These are phyloP conservation scores for Mus spicilegus DNA, from an alignment of 2,113 vertebrate species.

Conservation along the genomic window DNA sequence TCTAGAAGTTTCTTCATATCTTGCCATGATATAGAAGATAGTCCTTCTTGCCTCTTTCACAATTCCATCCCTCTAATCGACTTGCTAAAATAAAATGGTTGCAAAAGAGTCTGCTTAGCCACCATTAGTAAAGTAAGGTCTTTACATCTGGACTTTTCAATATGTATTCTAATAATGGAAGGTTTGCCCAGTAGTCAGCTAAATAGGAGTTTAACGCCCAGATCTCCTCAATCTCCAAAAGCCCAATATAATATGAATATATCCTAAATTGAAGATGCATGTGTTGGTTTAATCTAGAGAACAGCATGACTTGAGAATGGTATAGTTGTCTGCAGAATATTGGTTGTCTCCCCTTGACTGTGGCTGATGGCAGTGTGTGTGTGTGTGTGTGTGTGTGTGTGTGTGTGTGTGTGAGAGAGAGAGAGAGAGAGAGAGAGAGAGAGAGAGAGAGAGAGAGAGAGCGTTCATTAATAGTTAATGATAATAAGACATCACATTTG, in stretches of 20 bases:
- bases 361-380: background rate
- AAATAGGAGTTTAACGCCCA: slow-evolving; percentile 30
- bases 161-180: slow-evolving; percentile 14
- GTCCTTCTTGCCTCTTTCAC: background rate
- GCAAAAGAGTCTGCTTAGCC: slow-evolving; percentile 5
- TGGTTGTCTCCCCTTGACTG: background rate
- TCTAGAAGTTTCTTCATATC: slow-evolving; percentile 8
- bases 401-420: background rate
- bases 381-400: background rate
- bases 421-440: too few relatives aligned
- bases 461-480: background rate
- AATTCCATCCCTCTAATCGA: background rate
- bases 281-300: background rate
- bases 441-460: too few relatives aligned
- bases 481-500: background rate
- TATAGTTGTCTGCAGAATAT: background rate
- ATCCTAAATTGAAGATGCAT: background rate
- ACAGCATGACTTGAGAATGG: background rate
- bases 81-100: slow-evolving; percentile 17
- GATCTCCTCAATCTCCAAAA: background rate
- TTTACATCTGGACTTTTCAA: background rate
- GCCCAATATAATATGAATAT: background rate
- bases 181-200: slow-evolving; percentile 15
- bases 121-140: slow-evolving; percentile 39
- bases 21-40: slow-evolving; percentile 1